phyloP scores from a whole-genome alignment of 2,113 vertebrate species.

The Tragulus kanchil region DNA sequence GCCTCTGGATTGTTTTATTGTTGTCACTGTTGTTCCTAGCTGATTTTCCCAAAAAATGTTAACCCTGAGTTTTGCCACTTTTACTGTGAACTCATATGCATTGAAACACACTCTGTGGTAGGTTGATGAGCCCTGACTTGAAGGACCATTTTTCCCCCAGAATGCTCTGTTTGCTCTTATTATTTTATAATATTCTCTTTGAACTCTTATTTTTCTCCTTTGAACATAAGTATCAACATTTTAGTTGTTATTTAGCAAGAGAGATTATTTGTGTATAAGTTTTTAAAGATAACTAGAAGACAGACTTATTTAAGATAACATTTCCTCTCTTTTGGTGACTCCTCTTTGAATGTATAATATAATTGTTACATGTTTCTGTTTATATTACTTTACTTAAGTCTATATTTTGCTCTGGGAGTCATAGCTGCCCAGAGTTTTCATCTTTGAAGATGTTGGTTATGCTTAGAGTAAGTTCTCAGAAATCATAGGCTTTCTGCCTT shows the following conservation, averaged over 20 bases:
- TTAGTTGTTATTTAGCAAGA: slow-evolving; percentile 14
- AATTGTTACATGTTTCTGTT: not conserved
- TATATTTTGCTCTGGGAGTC: slow-evolving; percentile 9
- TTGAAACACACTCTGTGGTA: not conserved
- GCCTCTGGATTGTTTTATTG: not conserved
- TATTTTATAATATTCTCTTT: not conserved
- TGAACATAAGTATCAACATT: not conserved
- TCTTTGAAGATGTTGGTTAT: not conserved
- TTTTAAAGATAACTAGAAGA: not conserved
- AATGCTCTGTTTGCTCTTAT: not conserved
- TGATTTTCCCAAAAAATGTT: slow-evolving; percentile 2
- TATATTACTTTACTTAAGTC: not conserved
- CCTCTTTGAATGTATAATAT: not conserved
- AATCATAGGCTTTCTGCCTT: not conserved
- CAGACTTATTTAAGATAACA: not conserved
- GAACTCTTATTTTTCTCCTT: not conserved
- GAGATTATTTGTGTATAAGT: not conserved
- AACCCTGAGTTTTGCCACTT: not conserved
- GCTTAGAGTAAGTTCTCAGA: not conserved
- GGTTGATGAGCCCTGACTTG: not conserved
- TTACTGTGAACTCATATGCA: not conserved
- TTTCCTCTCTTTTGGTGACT: not conserved
- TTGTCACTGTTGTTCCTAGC: not conserved
- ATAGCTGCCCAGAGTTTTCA: not conserved
- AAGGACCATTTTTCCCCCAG: not conserved